These are phyloP conservation scores for Suricata suricatta DNA, from an alignment of 2,113 vertebrate species.

Conservation along the genomic window DNA sequence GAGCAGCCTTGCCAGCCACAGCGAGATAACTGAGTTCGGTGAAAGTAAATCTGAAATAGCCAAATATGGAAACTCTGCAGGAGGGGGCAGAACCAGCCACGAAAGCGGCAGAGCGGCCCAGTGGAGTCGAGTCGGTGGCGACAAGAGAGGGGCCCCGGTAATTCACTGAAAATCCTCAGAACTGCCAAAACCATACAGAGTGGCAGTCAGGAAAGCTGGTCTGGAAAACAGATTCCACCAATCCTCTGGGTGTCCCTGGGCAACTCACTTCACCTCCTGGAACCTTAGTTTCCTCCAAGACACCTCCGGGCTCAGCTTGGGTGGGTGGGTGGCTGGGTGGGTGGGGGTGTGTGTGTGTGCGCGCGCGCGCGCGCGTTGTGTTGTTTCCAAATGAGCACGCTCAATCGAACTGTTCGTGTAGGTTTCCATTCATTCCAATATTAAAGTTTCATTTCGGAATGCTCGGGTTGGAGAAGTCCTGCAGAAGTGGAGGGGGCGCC, in stretches of 20 bases:
- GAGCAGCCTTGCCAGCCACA: neutral
- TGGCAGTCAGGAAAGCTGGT: neutral
- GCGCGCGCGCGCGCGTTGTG: neutral
- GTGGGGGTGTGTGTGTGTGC: neutral
- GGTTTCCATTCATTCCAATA: neutral
- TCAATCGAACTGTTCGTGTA: neutral
- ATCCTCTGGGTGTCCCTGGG: neutral
- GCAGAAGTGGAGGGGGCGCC: neutral
- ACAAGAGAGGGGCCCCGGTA: neutral
- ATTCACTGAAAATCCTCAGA: neutral
- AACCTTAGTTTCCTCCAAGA: neutral
- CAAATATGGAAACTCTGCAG: slow-evolving; percentile 71
- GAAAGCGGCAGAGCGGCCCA: neutral
- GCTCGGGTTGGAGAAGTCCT: neutral
- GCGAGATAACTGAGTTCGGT: neutral
- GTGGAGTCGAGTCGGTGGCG: neutral
- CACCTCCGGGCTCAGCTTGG: neutral
- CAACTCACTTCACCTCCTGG: neutral
- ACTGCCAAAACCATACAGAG: neutral
- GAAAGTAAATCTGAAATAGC: slow-evolving; percentile 67
- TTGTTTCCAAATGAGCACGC: neutral
- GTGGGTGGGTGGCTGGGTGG: neutral
- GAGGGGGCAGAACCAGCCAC: neutral
- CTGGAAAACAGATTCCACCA: neutral
- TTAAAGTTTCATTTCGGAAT: neutral